Percentiles rank a stretch among this genome's conserved stretches.
Conservation (phyloP, 2,888 invertebrate species). For the Pseudococcus jackbeardsleyi region DNA sequence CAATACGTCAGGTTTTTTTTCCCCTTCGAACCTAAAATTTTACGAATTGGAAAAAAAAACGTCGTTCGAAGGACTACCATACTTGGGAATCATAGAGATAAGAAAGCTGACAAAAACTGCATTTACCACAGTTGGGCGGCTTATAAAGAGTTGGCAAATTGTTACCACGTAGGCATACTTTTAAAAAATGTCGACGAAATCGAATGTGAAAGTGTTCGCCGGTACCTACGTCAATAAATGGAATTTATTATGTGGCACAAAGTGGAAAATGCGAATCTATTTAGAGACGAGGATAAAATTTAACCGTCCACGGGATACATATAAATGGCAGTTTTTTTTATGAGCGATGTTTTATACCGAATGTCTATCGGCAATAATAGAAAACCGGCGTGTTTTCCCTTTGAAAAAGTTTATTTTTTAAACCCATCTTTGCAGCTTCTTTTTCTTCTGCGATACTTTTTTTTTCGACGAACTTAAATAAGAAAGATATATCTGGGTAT, state of each 20-base stretch:
- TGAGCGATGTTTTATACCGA: slow-evolving; percentile 12
- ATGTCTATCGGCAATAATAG: slow-evolving; percentile 22
- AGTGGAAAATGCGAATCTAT: slow-evolving; percentile 31
- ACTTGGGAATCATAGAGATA: not conserved
- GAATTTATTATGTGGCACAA: slow-evolving; percentile 18
- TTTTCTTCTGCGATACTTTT: not conserved
- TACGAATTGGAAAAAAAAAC: not conserved
- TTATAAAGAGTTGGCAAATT: not conserved
- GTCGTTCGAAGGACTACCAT: not conserved
- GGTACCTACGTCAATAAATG: slow-evolving; percentile 23
- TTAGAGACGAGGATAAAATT: slow-evolving; percentile 37
- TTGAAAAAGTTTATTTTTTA: slow-evolving; percentile 41
- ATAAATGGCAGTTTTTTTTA: slow-evolving; percentile 28
- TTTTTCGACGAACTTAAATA: not conserved
- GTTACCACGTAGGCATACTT: not conserved
- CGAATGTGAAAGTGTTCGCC: not conserved
- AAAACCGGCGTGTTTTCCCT: slow-evolving; percentile 1
- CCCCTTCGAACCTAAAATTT: not conserved
- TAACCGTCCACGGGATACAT: slow-evolving; percentile 7
- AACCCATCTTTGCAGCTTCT: not conserved
- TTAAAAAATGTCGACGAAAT: slow-evolving; percentile 6
- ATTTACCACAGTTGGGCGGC: not conserved
- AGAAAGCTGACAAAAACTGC: not conserved
- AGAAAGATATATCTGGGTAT: slow-evolving; percentile 5
- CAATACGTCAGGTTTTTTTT: not conserved